Base-by-base conservation (phyloP, 2,888 invertebrate species). In the Lithophane leautieri region DNA sequence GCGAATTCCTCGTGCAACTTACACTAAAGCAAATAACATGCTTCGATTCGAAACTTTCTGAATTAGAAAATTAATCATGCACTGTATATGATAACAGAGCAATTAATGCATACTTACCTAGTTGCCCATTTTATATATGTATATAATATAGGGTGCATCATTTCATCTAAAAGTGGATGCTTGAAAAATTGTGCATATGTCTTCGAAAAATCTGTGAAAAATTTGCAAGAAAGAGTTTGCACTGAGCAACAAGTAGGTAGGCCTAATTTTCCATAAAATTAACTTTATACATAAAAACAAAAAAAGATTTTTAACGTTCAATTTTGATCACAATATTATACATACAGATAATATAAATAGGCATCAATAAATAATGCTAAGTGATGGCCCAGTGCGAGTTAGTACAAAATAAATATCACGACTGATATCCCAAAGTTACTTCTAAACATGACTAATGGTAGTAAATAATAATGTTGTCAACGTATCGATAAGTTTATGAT, bases 391-490 rank as follows among this genome's bases (percentile, higher is more conserved):
- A n/a, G n/a, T n/a, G 3, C 42, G 11, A 34, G 34, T 34, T 34
- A 34, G 28, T 47, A 62, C 42, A 34, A 47, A 28, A 65, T 28
- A 54, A 65, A 40, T 66, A 52, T 47, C 14, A 50, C 16, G 4
- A 80, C 56, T 67, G 73, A 67, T n/a, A 22, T 80, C 40, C 61
- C 54, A 67, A 67, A 65, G 25, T 40, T 42, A 56, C 54, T 71
- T 65, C 76, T 47, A 76, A 76, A 81, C 54, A 50, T 54, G 67
- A 44, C 52, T 79, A 68, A 81, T 69, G 47, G 42, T 58, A 81
- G 61, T 73, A 54, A 78, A 61, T 74, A 79, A 75, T 71, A 79
- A 67, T 78, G 60, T 75, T 68, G 75, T 78, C 70, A 66, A 74
- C 52, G 28, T 63, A 70, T 76, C 66, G 76, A 71, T 66, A 76